Evolutionary conservation across 1,140 invertebrate species (phyloP), one percentile per base, ranked within the genome.

Genomic region (Octopus sinensis): DNA sequence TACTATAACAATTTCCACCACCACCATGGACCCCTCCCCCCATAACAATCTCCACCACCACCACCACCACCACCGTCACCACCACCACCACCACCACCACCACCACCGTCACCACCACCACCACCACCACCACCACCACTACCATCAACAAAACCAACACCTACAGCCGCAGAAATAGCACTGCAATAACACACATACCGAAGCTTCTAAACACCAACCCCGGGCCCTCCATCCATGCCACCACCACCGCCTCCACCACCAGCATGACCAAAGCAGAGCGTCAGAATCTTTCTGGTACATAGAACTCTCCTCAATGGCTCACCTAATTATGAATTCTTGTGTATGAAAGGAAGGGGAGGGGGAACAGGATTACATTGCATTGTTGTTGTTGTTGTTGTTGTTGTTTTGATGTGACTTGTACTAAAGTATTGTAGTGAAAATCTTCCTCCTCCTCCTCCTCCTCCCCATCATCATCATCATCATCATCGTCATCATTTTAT

Each of bases 361-460:
- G n/a, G n/a, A n/a, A n/a, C n/a, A n/a, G n/a, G n/a, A n/a, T n/a
- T n/a, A 43, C 30, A 43, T 43, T 43, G 30, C 30, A 2, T 43
- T 43, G 30, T 43, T 43, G 30, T 43, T 43, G 2, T 43, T 43
- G 30, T n/a, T n/a, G n/a, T n/a, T n/a, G n/a, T n/a, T n/a, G 30
- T 43, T 0, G 30, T 43, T 0, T 43, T 43, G 30, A 43, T 43
- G 30, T 43, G 30, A 43, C 62, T n/a, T 68, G 62, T n/a, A 13
- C 12, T 68, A 68, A 68, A n/a, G n/a, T 68, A n/a, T 13, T 68
- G 30, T 80, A 80, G 54, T 80, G 53, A 23, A 80, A 80, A 68
- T 80, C 73, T 52, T 80, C 6, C 68, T 43, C 30, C 30, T 43
- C 30, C 30, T 43, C 30, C 30, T 43, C 30, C 0, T 43, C 30